Percentiles rank a stretch among this genome's conserved stretches.
Evolutionary conservation across 2,797 vertebrate species (phyloP).

Genomic region (Myotis myotis): DNA sequence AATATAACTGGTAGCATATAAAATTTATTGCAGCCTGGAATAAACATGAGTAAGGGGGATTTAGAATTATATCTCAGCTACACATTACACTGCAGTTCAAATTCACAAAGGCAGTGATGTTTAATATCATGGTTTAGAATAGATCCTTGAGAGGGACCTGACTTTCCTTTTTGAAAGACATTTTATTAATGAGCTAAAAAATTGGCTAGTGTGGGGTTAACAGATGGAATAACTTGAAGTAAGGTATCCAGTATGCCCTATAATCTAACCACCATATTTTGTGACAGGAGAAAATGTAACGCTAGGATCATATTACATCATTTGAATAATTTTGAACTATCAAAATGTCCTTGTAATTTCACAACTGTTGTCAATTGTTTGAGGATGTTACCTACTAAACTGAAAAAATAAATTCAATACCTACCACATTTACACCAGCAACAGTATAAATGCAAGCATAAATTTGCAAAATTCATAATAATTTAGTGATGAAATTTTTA

Average conservation of each 20-base stretch:
- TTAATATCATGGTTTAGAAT: neutral
- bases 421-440: slow-evolving; percentile 72
- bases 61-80: neutral
- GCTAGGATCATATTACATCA: slow-evolving; percentile 62
- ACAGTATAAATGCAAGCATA: slow-evolving; percentile 73
- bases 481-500: slow-evolving; percentile 76
- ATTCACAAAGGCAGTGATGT: neutral
- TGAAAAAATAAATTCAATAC: slow-evolving; percentile 64
- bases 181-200: neutral
- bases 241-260: slow-evolving; percentile 66
- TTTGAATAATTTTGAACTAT: neutral
- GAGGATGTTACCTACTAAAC: slow-evolving; percentile 56
- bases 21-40: neutral
- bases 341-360: slow-evolving; percentile 69
- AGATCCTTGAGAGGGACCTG: neutral
- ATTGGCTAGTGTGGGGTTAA: slow-evolving; percentile 56
- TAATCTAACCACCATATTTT: slow-evolving; percentile 64
- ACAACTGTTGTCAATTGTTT: slow-evolving; percentile 70
- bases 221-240: slow-evolving; percentile 73
- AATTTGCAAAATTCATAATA: slow-evolving; percentile 77
- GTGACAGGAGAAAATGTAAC: slow-evolving; percentile 63
- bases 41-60: neutral
- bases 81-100: neutral
- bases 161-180: slow-evolving; percentile 49
- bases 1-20: neutral